Evolutionary conservation across 2,797 vertebrate species (phyloP).

Genomic region (Poeciliopsis paucimaculata): DNA sequence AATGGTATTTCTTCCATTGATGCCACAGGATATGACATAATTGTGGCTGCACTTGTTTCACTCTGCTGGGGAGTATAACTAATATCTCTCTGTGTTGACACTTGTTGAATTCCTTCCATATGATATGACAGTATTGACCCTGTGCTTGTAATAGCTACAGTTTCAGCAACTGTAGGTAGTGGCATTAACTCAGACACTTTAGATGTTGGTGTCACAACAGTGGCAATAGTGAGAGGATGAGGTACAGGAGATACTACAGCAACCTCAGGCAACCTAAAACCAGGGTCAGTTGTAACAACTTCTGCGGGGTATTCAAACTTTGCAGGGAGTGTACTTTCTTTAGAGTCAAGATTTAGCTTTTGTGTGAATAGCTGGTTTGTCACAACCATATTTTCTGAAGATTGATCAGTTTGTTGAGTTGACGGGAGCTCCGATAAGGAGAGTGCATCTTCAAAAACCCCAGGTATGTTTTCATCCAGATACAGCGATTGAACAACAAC

Average conservation of each 20-base stretch:
- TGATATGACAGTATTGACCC: slow-evolving; percentile 27
- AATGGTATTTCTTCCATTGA: slow-evolving; percentile 50
- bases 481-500: background rate
- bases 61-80: slow-evolving; percentile 41
- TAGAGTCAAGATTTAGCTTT: slow-evolving; percentile 25
- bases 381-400: slow-evolving; percentile 20
- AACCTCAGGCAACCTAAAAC: slow-evolving; percentile 42
- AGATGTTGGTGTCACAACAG: slow-evolving; percentile 31
- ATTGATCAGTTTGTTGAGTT: slow-evolving; percentile 33
- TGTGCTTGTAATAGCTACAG: slow-evolving; percentile 14
- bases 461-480: slow-evolving; percentile 31
- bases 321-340: slow-evolving; percentile 16
- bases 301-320: slow-evolving; percentile 43
- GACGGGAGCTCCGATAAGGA: slow-evolving; percentile 25
- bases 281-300: slow-evolving; percentile 33
- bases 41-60: slow-evolving; percentile 31
- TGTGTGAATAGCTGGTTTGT: slow-evolving; percentile 30
- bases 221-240: slow-evolving; percentile 10
- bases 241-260: slow-evolving; percentile 37
- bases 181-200: slow-evolving; percentile 15
- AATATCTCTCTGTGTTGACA: slow-evolving; percentile 38
- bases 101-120: slow-evolving; percentile 45
- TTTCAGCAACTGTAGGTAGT: slow-evolving; percentile 15
- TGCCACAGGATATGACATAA: slow-evolving; percentile 47
- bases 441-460: slow-evolving; percentile 21